Evolutionary conservation across 2,797 vertebrate species (phyloP), one percentile per base, ranked within the genome.

Genomic region (Spea hammondii): DNA sequence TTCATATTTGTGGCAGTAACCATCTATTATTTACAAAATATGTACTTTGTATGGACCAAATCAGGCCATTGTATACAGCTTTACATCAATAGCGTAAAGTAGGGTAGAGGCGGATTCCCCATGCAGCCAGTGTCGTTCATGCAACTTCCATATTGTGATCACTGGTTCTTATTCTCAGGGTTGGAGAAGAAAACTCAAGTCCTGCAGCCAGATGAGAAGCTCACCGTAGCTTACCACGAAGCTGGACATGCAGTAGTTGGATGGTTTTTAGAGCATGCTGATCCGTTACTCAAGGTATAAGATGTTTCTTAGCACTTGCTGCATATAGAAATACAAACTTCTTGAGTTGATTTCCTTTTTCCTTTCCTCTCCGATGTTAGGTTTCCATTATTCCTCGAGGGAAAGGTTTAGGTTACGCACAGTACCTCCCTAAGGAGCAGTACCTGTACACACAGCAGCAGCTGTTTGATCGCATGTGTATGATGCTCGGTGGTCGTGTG

Each of bases 101-200:
- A 32, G 32, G 32, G 32, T 32, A 32, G 32, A 32, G 32, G 3
- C 1, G 32, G 32, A 32, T 32, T 32, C 32, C 32, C 32, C 32
- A 32, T 32, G 32, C 32, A 32, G 32, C 32, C 32, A 32, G 32
- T 32, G 32, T 32, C 32, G 32, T 32, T 32, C 32, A 32, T 32
- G 32, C 32, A 32, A 32, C 32, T 32, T 32, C 32, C 32, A 32
- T 32, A 32, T 32, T 32, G 32, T 32, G 32, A 32, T 32, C 17
- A 54, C 12, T 47, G 5, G 8, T 9, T 48, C 7, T 1, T 55
- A 1, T 77, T 65, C 70, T 8, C 77, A 93, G 93, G 94, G 72
- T 87, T 95, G 17, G 93, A 95, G 87, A 94, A 94, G 88, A 95
- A 90, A 86, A 93, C 90, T 4, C 92, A 93, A 84, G 91, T 93